These are phyloP conservation scores for Latrodectus hesperus DNA, from an alignment of 2,888 invertebrate species.

Conservation along the genomic window DNA sequence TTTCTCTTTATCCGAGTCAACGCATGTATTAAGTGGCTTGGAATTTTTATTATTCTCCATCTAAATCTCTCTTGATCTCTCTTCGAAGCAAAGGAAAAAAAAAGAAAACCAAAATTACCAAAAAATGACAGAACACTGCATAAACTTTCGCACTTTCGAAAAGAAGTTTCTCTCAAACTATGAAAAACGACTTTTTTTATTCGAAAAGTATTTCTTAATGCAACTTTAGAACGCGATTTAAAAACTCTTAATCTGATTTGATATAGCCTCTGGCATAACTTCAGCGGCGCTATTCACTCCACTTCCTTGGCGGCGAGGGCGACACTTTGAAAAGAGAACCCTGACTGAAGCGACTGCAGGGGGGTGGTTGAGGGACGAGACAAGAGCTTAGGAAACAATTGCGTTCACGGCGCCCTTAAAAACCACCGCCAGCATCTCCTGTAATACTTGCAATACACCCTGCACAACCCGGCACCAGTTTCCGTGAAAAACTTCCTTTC, in stretches of 20 bases:
- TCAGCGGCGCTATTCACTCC: constrained; percentile 16
- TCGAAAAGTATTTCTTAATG: no score
- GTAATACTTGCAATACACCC: constrained; percentile 7
- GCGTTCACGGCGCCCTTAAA: constrained; percentile 1
- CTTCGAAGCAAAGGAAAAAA: not conserved
- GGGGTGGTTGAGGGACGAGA: not conserved
- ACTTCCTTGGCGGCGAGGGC: not conserved
- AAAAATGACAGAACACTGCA: not conserved
- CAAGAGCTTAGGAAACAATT: constrained; percentile 19
- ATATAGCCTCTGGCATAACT: constrained; percentile 20
- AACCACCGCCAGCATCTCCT: not conserved
- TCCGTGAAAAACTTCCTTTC: constrained; percentile 49
- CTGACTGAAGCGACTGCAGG: no score
- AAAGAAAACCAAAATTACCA: not conserved
- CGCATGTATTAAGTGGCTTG: not conserved
- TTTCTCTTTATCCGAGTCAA: no score
- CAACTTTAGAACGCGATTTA: not conserved
- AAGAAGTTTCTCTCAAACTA: no score
- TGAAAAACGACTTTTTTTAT: no score
- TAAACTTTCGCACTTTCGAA: no score
- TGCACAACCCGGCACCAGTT: constrained; percentile 17
- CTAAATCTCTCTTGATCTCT: not conserved
- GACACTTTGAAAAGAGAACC: not conserved
- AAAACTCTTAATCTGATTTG: constrained; percentile 62
- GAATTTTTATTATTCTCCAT: constrained; percentile 24